These are phyloP conservation scores for Pelobates fuscus DNA, from an alignment of 2,113 vertebrate species.

Conservation along the genomic window DNA sequence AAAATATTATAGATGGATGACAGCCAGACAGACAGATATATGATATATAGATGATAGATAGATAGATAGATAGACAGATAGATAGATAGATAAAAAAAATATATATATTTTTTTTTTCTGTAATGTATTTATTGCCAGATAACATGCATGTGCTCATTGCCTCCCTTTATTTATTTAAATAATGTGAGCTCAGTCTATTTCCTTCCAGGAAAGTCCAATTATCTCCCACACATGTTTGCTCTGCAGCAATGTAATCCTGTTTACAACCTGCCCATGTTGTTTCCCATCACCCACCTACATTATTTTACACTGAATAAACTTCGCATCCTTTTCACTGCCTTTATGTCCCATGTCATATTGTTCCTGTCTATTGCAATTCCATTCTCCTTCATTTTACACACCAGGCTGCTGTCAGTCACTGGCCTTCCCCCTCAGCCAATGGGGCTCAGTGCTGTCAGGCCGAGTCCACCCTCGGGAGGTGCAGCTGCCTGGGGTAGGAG, in stretches of 20 bases:
- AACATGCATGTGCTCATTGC: no score
- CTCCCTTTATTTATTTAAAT: not conserved
- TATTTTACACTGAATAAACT: not conserved
- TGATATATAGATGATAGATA: not conserved
- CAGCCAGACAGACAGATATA: slow-evolving; percentile 2
- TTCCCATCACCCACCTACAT: not conserved
- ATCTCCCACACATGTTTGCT: not conserved
- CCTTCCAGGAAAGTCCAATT: not conserved
- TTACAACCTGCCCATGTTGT: not conserved
- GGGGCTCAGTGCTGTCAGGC: not conserved
- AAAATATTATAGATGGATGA: no score
- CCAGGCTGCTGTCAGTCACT: slow-evolving; percentile 35
- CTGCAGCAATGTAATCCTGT: not conserved
- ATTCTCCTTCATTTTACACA: not conserved
- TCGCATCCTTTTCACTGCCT: slow-evolving; percentile 9
- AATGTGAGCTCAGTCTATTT: not conserved
- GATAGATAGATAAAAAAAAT: no score
- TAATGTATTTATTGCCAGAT: no score
- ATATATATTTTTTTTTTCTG: no score
- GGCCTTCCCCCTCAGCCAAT: slow-evolving; percentile 1
- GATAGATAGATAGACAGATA: no score
- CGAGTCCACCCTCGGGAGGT: slow-evolving; percentile 25
- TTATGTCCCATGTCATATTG: not conserved
- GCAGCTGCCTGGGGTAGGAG: slow-evolving; percentile 26
- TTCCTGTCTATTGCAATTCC: not conserved